Conservation (phyloP, 2,797 vertebrate genomes). For the Microcaecilia unicolor region DNA sequence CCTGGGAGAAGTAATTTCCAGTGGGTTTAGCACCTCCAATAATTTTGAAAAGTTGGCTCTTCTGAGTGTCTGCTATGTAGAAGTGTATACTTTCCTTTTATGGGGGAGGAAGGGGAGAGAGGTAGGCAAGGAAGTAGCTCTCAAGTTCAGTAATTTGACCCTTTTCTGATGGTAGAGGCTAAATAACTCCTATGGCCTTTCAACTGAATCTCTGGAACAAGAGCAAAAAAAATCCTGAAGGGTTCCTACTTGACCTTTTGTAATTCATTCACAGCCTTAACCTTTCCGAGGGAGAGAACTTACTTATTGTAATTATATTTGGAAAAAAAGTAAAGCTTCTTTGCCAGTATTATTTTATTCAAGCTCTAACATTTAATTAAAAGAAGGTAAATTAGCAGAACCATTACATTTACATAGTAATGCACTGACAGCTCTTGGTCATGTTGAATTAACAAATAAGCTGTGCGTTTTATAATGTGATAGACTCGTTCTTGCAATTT, state of each 20-base stretch:
- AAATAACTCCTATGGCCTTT: constrained; percentile 37
- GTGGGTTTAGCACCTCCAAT: no score
- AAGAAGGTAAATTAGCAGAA: constrained; percentile 49
- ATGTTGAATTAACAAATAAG: constrained; percentile 3
- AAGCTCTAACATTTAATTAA: constrained; percentile 42
- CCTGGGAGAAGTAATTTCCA: no score
- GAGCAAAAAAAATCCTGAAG: constrained; percentile 20
- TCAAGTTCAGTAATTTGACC: constrained; percentile 24
- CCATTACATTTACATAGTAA: constrained; percentile 27
- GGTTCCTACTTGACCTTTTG: constrained; percentile 31
- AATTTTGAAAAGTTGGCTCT: no score
- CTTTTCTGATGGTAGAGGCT: constrained; percentile 26
- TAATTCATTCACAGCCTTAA: constrained; percentile 9
- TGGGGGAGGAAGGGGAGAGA: no score
- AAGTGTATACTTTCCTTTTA: no score
- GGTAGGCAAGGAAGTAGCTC: no score
- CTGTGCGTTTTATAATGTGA: constrained; percentile 27
- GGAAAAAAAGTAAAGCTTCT: no score
- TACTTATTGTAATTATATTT: constrained; percentile 22
- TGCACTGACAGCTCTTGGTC: constrained; percentile 11
- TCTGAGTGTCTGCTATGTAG: no score
- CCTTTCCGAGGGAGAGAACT: constrained; percentile 9
- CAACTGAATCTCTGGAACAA: constrained; percentile 29
- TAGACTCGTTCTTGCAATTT: no score
- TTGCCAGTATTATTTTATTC: no score